These are phyloP conservation scores for Riparia riparia DNA, from an alignment of 2,113 vertebrate genomes.

Conservation along the genomic window DNA sequence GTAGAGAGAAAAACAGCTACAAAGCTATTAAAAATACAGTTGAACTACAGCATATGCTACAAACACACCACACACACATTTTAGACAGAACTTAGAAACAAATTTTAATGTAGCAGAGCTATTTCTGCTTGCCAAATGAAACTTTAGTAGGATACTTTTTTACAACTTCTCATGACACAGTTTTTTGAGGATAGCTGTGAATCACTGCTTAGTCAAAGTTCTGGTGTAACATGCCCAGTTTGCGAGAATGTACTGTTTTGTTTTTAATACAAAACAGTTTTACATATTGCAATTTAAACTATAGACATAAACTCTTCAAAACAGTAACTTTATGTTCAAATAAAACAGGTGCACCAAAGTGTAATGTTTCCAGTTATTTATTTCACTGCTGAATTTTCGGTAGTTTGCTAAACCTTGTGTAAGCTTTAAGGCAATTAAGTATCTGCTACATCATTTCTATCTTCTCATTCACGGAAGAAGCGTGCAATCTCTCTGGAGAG, in stretches of 20 bases:
- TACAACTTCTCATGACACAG: not conserved
- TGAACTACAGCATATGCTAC: constrained; percentile 53
- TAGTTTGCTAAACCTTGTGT: not conserved
- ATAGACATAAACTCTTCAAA: not conserved
- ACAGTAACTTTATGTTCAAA: constrained; percentile 4
- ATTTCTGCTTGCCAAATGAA: constrained; percentile 31
- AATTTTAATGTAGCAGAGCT: constrained; percentile 19
- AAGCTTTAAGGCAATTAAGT: not conserved
- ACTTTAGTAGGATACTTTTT: constrained; percentile 28
- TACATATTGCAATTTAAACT: constrained; percentile 2
- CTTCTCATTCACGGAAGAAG: not conserved
- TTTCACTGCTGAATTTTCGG: not conserved
- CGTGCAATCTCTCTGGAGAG: not conserved
- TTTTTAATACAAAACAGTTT: not conserved
- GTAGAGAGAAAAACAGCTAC: constrained; percentile 15
- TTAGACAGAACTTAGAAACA: constrained; percentile 40
- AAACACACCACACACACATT: constrained; percentile 17
- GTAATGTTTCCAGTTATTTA: not conserved
- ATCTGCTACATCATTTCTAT: not conserved
- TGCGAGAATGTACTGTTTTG: not conserved
- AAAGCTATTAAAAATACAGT: constrained; percentile 50
- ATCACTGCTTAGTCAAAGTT: not conserved
- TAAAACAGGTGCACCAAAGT: constrained; percentile 20
- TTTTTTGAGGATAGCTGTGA: constrained; percentile 25
- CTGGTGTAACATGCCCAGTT: not conserved